Percentiles rank a stretch among this genome's conserved stretches.
phyloP scores from a whole-genome alignment of 2,888 invertebrate genomes.

The Hesperia comma region DNA sequence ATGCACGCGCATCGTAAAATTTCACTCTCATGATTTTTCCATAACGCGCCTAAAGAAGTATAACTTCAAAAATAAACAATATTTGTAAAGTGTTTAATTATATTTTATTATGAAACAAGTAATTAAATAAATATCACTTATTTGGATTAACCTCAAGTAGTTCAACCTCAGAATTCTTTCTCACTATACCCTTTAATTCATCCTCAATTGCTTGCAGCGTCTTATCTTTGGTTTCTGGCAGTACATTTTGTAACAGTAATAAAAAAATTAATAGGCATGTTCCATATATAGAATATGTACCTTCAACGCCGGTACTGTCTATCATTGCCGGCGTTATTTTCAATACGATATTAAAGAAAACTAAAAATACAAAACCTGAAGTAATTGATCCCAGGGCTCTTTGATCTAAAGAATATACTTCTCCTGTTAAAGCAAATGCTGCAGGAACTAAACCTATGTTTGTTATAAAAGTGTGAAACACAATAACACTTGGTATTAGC shows the following conservation, averaged over 20 bases:
- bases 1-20: no score
- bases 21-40: no score
- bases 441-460: slow-evolving; percentile 52
- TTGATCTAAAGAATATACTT: slow-evolving; percentile 53
- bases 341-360: slow-evolving; percentile 45
- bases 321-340: slow-evolving; percentile 53
- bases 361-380: slow-evolving; percentile 49
- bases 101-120: neutral
- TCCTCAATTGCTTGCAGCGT: slow-evolving; percentile 29
- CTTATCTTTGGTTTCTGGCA: slow-evolving; percentile 28
- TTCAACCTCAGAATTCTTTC: slow-evolving; percentile 4
- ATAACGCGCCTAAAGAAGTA: no score
- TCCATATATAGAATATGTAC: slow-evolving; percentile 48
- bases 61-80: no score
- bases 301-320: slow-evolving; percentile 46
- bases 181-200: slow-evolving; percentile 13
- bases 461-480: slow-evolving; percentile 50
- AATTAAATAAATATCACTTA: neutral
- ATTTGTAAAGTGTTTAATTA: no score
- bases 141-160: neutral
- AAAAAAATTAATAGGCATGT: slow-evolving; percentile 20
- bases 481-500: slow-evolving; percentile 45
- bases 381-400: slow-evolving; percentile 43
- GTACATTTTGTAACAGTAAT: slow-evolving; percentile 24
- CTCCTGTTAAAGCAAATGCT: slow-evolving; percentile 48